Percentiles rank a stretch among this genome's conserved stretches.
Conservation (phyloP, 2,797 vertebrate genomes). For the Scolopax bukidnonensis region DNA sequence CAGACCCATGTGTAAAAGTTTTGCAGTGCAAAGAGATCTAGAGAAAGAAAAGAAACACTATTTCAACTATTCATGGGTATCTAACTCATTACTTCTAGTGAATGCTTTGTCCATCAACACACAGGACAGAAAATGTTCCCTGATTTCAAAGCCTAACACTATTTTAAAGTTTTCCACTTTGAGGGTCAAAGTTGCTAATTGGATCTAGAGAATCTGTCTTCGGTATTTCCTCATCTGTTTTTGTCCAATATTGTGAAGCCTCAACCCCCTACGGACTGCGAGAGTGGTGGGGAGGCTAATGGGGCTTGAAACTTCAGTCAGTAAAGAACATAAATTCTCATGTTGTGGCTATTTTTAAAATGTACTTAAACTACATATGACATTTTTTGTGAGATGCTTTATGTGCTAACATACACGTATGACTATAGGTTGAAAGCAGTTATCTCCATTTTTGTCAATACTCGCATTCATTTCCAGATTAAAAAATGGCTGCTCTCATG, state of each 20-base stretch:
- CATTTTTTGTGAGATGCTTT: slow-evolving; percentile 26
- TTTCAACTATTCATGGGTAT: neutral
- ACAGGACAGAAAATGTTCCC: neutral
- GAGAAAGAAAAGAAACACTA: neutral
- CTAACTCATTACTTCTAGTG: neutral
- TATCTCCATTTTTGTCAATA: slow-evolving; percentile 28
- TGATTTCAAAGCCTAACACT: neutral
- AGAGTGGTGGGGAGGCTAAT: slow-evolving; percentile 31
- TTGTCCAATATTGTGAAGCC: neutral
- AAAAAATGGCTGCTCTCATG: slow-evolving; percentile 1
- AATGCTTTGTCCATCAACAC: neutral
- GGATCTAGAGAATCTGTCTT: slow-evolving; percentile 12
- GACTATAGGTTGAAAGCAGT: slow-evolving; percentile 47
- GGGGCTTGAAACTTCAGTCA: slow-evolving; percentile 26
- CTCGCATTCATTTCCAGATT: neutral
- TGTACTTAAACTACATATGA: neutral
- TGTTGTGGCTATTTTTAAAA: slow-evolving; percentile 14
- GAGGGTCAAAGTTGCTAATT: slow-evolving; percentile 12
- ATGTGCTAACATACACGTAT: slow-evolving; percentile 29
- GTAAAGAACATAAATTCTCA: slow-evolving; percentile 43
- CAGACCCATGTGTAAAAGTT: neutral
- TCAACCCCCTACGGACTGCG: neutral
- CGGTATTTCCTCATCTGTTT: slow-evolving; percentile 5
- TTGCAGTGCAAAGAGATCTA: neutral
- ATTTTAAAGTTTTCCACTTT: slow-evolving; percentile 15